phyloP scores from a whole-genome alignment of 2,113 vertebrate species.

The Natator depressus region DNA sequence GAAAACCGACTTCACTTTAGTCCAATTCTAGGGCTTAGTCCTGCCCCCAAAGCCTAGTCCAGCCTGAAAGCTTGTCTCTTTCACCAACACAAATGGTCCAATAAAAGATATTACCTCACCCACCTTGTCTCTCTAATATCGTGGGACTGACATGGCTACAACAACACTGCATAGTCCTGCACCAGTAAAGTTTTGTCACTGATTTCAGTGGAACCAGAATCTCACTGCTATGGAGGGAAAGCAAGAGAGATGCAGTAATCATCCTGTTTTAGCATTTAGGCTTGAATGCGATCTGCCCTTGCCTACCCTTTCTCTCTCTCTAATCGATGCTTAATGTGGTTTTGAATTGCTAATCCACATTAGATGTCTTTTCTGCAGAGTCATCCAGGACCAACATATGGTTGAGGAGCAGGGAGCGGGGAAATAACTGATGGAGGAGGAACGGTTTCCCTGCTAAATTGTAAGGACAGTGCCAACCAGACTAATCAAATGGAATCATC shows the following conservation, averaged over 20 bases:
- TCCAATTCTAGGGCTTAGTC: background rate
- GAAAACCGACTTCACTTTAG: background rate
- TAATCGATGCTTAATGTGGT: accelerated
- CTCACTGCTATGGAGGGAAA: accelerated
- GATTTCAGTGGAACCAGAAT: background rate
- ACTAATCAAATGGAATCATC: accelerated
- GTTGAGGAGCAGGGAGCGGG: background rate
- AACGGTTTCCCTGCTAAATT: background rate
- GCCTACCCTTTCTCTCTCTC: background rate
- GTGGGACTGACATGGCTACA: background rate
- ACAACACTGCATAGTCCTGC: background rate
- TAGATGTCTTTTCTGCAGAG: background rate
- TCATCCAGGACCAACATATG: accelerated
- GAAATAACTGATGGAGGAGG: accelerated
- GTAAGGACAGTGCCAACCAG: background rate
- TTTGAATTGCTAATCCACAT: background rate
- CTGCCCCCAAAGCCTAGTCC: background rate
- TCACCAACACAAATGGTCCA: background rate
- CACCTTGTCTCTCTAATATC: background rate
- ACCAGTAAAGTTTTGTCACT: background rate
- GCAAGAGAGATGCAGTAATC: background rate
- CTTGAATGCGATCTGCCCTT: background rate
- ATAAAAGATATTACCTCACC: background rate
- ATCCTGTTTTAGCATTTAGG: background rate
- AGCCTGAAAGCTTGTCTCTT: background rate